Evolutionary conservation across 1,140 invertebrate genomes (phyloP), one percentile per base, ranked within the genome.

Genomic region (Scaptomyza graminum): DNA sequence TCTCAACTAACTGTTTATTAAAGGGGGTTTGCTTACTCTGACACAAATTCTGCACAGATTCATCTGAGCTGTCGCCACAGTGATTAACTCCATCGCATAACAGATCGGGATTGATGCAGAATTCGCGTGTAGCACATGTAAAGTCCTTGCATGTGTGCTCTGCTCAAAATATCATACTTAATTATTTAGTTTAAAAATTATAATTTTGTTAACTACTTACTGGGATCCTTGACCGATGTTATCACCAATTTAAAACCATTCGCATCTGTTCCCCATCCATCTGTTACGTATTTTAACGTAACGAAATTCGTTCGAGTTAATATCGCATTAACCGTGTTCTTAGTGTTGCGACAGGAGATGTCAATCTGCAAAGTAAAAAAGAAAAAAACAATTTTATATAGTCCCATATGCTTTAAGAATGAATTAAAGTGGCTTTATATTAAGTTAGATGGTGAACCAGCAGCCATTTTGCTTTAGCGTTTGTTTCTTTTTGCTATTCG

Each of bases 201-300:
- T 11, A 8, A 43, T 7, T 18, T 8, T 2, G 15, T 46, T 28
- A n/a, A 2, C 12, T 92, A 96, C 96, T 96, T 92, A 97, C 96
- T 96, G 76, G 95, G 95, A 94, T 97, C 97, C 93, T 98, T 98
- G 88, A 98, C 96, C 72, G 97, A 96, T 47, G 97, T 98, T 93
- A 98, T 97, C 92, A 98, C 95, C 70, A 98, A 94, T 79, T 95
- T 96, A 93, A 98, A 98, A 66, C 97, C 97, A 92, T 98, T 97
- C 74, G 95, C 94, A 91, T 96, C 95, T 56, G 96, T 97, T 55
- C 97, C 97, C 96, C 97, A 98, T 83, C 94, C 94, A 93, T 98
- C 97, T 41, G 97, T 98, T 84, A 97, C 95, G 93, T 98, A 98
- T 92, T 97, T 97, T 71, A 98, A 94, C 18, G 97, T 98, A 47